Percentiles rank a stretch among this genome's conserved stretches.
Conservation (phyloP, 2,888 invertebrate species). For the Ennomos quercinarius region DNA sequence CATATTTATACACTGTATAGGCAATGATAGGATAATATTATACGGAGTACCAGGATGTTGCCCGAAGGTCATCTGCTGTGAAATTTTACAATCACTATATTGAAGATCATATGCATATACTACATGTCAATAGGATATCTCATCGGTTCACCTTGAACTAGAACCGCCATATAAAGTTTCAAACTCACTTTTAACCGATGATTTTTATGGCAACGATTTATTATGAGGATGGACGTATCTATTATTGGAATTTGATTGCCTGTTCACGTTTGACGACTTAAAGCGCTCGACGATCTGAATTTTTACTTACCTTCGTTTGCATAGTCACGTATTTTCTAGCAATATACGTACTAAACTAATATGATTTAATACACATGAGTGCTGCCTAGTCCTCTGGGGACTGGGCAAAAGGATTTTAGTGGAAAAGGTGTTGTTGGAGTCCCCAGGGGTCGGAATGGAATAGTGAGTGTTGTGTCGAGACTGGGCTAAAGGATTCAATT, state of each 20-base stretch:
- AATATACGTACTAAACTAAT: neutral
- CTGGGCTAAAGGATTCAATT: too few relatives aligned
- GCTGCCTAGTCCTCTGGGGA: too few relatives aligned
- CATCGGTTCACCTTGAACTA: constrained; percentile 60
- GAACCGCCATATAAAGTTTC: constrained; percentile 41
- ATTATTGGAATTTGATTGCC: constrained; percentile 3
- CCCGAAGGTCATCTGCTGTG: constrained; percentile 62
- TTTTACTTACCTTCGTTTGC: neutral
- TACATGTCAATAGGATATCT: constrained; percentile 37
- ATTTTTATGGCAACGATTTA: constrained; percentile 19
- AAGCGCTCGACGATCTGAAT: neutral
- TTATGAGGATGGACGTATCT: constrained; percentile 10
- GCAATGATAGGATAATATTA: constrained; percentile 54
- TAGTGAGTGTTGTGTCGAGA: too few relatives aligned
- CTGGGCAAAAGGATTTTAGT: too few relatives aligned
- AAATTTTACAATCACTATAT: constrained; percentile 30
- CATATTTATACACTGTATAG: constrained; percentile 50
- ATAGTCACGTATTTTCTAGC: constrained; percentile 9
- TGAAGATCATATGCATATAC: constrained; percentile 16
- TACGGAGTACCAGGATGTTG: constrained; percentile 69
- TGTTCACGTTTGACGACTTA: constrained; percentile 3
- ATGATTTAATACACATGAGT: too few relatives aligned
- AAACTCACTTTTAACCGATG: constrained; percentile 16
- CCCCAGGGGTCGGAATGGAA: too few relatives aligned
- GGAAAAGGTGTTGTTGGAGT: too few relatives aligned